Base-by-base conservation (phyloP, 2,888 invertebrate genomes). In the Temnothorax ravouxi region DNA sequence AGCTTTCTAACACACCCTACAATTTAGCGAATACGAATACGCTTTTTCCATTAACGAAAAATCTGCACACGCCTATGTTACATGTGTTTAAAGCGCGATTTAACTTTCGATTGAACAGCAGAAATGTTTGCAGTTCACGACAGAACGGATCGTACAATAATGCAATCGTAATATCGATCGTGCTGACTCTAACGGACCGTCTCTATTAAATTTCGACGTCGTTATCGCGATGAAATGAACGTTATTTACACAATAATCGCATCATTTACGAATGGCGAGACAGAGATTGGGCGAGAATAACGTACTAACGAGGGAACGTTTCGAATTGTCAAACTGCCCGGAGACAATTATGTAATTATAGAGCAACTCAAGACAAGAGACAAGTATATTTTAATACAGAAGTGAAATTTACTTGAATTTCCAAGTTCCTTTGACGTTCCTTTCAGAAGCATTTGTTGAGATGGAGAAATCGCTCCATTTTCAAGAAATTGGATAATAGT, bases 211-310 rank as follows among this genome's bases (percentile, higher is more conserved):
- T 80, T 80, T 80, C 79, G 59, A 59, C 72, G 5, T 80, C 71
- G 79, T 79, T 79, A 79, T 71, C 79, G 38, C 25, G 72, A 80
- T 59, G 79, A 80, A 80, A 72, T 59, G 59, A 72, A 80, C 59
- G 59, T 80, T 79, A 79, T 79, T 80, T 80, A 59, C 79, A 80
- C 79, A 72, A 80, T 80, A 80, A 80, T 80, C 79, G 72, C 79
- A 71, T 79, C 71, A 79, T 79, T 79, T 79, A 79, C 79, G 59
- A 79, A 71, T 79, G 79, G 71, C 21, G 71, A 59, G 59, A 18
- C 47, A 71, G 79, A 47, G 71, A 79, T 71, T 79, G 79, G 25
- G 71, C 34, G 72, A 71, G 59, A 47, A 79, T 71, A 79, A 79
- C 71, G 72, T 38, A 47, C 34, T 72, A 72, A 80, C 72, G 47